Evolutionary conservation across 2,797 vertebrate genomes (phyloP), one percentile per base, ranked within the genome.

Genomic region (Fundulus diaphanus): DNA sequence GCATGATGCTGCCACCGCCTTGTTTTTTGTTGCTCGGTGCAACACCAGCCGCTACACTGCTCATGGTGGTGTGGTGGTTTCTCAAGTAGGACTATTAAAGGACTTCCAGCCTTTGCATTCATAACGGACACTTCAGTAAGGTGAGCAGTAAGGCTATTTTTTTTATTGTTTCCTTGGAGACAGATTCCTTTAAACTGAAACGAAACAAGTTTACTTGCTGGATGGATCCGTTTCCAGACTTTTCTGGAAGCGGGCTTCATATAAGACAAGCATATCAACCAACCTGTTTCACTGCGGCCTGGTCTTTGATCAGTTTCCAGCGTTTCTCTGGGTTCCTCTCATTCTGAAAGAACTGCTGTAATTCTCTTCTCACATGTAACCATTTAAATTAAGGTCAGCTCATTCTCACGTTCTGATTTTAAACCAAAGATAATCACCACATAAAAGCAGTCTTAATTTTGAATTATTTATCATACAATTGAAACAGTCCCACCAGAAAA

Each of bases 281-380:
- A 82, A 95, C 95, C 92, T 78, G 85, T 87, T 94, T 95, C 37
- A 44, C 82, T 0, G 3, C 3, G 2, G 93, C 93, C 11, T 88
- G 69, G 1, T 33, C 22, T 48, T 1, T 22, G 16, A 96, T 73
- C 27, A 54, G 46, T 2, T 82, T 54, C 94, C 95, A 95, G n/a
- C 94, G 93, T n/a, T 20, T 88, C 46, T 89, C 80, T 0, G 95
- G 90, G 71, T 90, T 94, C 88, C 81, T 96, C 76, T 94, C 92
- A 7, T 66, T 88, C 80, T 94, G 87, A 66, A 93, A 95, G 3
- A 57, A 16, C 27, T 67, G 72, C 74, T 88, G 76, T 56, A 96
- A 78, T 0, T 94, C 90, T 70, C 93, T 95, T 87, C 85, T 87
- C 22, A 94, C 79, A 91, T 96, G 94, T 96, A 63, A 37, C 51